Percentiles rank a stretch among this genome's conserved stretches.
phyloP scores from a whole-genome alignment of 1,140 invertebrate genomes.

The Nixonia krombeini region DNA sequence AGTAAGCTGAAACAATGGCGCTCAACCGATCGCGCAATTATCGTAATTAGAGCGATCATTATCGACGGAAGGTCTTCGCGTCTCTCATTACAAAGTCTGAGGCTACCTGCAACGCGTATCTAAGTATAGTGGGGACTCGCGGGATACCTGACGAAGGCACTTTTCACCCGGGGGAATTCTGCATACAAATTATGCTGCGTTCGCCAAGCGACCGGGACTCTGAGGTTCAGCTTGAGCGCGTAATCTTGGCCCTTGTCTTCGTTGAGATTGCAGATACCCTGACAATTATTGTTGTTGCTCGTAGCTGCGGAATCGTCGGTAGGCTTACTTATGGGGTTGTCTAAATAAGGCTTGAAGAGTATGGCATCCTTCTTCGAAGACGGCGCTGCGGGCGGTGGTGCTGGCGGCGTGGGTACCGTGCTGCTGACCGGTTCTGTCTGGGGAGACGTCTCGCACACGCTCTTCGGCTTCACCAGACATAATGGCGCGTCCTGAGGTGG shows the following conservation, averaged over 20 bases:
- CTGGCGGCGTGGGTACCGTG: conserved; percentile 65
- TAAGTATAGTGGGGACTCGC: conserved; percentile 55
- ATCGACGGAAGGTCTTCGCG: conserved; percentile 15
- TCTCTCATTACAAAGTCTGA: no score
- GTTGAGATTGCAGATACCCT: conserved; percentile 60
- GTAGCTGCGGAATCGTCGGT: conserved; percentile 49
- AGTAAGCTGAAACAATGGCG: no score
- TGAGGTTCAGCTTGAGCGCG: conserved; percentile 59
- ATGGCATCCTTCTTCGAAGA: conserved; percentile 64
- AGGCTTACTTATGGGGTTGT: conserved; percentile 72
- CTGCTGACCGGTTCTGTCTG: conserved; percentile 62
- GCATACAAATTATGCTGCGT: conserved; percentile 37
- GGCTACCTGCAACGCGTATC: neutral
- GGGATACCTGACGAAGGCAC: conserved; percentile 66
- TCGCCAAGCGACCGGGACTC: conserved; percentile 59
- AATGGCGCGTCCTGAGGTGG: conserved; percentile 64
- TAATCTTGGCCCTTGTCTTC: conserved; percentile 53
- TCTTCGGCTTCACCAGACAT: conserved; percentile 66
- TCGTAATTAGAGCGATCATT: neutral
- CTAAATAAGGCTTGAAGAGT: conserved; percentile 79
- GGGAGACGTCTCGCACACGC: conserved; percentile 14
- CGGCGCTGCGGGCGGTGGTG: conserved; percentile 61
- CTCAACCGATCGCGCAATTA: no score
- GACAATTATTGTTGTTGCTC: conserved; percentile 62
- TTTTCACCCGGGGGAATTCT: conserved; percentile 56